Evolutionary conservation across 2,113 vertebrate genomes (phyloP), one percentile per base, ranked within the genome.

Genomic region (Asarcornis scutulata): DNA sequence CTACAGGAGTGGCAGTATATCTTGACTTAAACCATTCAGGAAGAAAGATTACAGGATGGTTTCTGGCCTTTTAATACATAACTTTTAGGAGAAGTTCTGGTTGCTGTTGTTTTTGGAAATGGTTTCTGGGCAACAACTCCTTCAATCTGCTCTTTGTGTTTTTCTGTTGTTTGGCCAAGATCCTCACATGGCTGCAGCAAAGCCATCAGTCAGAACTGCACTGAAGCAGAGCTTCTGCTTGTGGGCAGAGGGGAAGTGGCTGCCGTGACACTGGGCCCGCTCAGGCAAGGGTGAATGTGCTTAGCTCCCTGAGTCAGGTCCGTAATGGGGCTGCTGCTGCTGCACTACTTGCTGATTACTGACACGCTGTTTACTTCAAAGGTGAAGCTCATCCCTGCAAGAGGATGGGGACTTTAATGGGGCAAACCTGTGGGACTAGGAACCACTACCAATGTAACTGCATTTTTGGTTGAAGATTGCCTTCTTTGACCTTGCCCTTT

Each of bases 401-500:
- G 92, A 96, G 95, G 93, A 96, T 94, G 96, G 93, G 94, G 80
- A 95, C 95, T 97, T 96, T 86, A 91, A 77, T 91, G 94, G 95
- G 95, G 90, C 95, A 96, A 90, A 94, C 92, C 93, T 95, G 82
- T 96, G 96, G 94, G 93, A 93, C 95, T 96, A 96, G 94, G 96
- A 96, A 96, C 93, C 83, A 96, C 91, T 93, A 60, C 96, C 93
- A 95, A 95, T 95, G 59, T 96, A 96, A 87, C 94, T 93, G 90
- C 93, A 86, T 95, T 96, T 96, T 95, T 80, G 89, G 95, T 96
- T 96, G 93, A 96, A 97, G 96, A 96, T 96, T 96, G 94, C 89
- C 94, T 96, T 96, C 96, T 97, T 95, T 96, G 94, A 95, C 95
- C 94, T 96, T 96, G 96, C 88, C 96, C 93, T 94, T 94, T 96